Evolutionary conservation across 2,797 vertebrate species (phyloP), one percentile per base, ranked within the genome.

Genomic region (Paedocypris micromegethes): DNA sequence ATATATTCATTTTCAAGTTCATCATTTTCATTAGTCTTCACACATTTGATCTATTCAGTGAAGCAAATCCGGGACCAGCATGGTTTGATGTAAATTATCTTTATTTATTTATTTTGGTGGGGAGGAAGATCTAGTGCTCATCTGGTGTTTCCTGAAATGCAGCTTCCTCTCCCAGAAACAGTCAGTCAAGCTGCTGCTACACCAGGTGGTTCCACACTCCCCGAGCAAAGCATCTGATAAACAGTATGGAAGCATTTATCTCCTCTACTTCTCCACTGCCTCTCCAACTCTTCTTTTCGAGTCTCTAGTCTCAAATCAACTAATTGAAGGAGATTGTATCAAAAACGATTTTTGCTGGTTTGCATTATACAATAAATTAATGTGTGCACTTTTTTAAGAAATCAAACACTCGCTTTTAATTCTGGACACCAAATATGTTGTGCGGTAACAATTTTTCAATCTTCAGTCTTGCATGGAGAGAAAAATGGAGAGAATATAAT

Each of bases 1-100:
- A 23, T 23, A 23, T 23, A 23, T 23, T 23, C 23, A 23, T 23
- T 23, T 23, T 23, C 23, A 23, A 23, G 23, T 23, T 23, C 23
- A 23, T 23, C 23, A 23, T 23, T 23, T 23, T 23, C 23, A 23
- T 23, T 23, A 23, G 23, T 23, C 52, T 86, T 85, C 83, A 83
- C 84, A 81, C 83, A 43, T 58, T 43, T 45, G 56, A 82, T 84
- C 82, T 80, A 80, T 86, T 85, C 85, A 82, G 80, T 79, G 77
- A 59, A 65, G 76, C 53, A 75, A 75, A 23, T 23, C 23, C 23
- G 3, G n/a, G 3, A 56, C 39, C 8, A 47, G 45, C 57, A 23
- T 45, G 38, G 51, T 41, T 66, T 52, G 9, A 56, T 48, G 39
- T 9, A n/a, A 57, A 42, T 4, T 47, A 60, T 60, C 44, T 60